These are phyloP conservation scores for Druceiella hillmani DNA, from an alignment of 2,888 invertebrate genomes.

Conservation along the genomic window DNA sequence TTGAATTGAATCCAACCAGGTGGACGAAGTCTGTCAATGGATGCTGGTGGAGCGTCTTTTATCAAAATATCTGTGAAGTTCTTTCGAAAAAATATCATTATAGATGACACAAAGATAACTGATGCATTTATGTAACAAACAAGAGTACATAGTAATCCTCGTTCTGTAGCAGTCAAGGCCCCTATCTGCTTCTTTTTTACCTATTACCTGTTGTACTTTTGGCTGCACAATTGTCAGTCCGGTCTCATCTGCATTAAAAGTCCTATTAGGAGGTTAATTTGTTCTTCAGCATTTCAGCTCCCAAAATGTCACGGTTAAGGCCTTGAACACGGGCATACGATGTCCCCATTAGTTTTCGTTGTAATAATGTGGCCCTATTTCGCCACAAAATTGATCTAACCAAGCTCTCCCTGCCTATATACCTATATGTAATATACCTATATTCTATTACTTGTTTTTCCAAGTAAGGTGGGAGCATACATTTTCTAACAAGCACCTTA, in stretches of 20 bases:
- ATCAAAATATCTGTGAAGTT: constrained; percentile 6
- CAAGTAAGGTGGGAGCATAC: too few relatives aligned
- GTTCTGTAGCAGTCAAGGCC: constrained; percentile 5
- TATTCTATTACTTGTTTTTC: too few relatives aligned
- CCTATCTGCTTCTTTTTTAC: neutral
- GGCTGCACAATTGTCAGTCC: neutral
- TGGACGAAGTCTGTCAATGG: constrained; percentile 12
- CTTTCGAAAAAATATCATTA: constrained; percentile 11
- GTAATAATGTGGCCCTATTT: too few relatives aligned
- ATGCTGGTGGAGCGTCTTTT: constrained; percentile 4
- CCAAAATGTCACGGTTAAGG: too few relatives aligned
- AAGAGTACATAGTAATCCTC: constrained; percentile 6
- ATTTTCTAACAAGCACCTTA: too few relatives aligned
- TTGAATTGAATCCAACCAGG: constrained; percentile 19
- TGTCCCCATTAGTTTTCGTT: too few relatives aligned
- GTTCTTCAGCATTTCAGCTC: too few relatives aligned
- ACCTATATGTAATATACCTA: too few relatives aligned
- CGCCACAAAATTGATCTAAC: too few relatives aligned
- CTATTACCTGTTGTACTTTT: neutral
- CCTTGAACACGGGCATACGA: too few relatives aligned
- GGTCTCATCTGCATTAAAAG: constrained; percentile 3
- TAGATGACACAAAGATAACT: constrained; percentile 10
- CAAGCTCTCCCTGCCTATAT: too few relatives aligned
- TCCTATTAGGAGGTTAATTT: too few relatives aligned
- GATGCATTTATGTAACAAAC: constrained; percentile 7